A percentile compares a stretch with the other conserved stretches of the same genome.
These are phyloP conservation scores for Acanthis flammea DNA, from an alignment of 2,797 vertebrate species.

Conservation along the genomic window DNA sequence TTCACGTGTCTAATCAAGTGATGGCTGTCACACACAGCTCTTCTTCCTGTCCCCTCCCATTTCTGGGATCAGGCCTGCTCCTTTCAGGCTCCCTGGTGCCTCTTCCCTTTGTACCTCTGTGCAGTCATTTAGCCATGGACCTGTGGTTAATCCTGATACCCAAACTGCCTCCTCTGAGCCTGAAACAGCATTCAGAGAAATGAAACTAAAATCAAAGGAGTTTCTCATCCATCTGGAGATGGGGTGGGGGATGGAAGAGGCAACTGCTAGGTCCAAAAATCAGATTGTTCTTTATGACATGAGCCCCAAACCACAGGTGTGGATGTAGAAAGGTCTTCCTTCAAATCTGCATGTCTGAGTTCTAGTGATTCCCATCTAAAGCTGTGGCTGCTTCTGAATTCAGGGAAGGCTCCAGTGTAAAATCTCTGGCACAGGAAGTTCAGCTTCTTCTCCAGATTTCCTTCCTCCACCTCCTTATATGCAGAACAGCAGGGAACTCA, in stretches of 20 bases:
- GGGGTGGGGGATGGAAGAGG: background rate
- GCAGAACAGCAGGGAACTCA: background rate
- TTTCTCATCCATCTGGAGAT: background rate
- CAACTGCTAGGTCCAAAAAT: background rate
- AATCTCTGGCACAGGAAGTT: conserved; percentile 45
- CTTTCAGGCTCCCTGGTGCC: background rate
- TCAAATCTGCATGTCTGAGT: background rate
- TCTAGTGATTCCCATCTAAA: background rate
- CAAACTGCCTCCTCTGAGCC: background rate
- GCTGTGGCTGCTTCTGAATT: conserved; percentile 17
- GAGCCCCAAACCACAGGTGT: background rate
- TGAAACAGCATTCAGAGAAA: conserved; percentile 13
- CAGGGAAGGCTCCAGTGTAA: conserved; percentile 29
- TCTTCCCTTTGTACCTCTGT: background rate
- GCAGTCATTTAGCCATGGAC: background rate
- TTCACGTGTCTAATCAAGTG: background rate
- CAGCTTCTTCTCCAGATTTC: conserved; percentile 60
- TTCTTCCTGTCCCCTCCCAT: background rate
- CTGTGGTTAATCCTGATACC: background rate
- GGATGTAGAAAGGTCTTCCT: background rate
- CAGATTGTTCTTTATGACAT: background rate
- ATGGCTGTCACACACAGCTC: background rate
- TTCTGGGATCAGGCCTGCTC: background rate
- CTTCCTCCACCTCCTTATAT: conserved; percentile 28
- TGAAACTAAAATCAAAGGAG: background rate